Evolutionary conservation across 2,113 vertebrate genomes (phyloP).

Genomic region (Phylloscopus whistleri): DNA sequence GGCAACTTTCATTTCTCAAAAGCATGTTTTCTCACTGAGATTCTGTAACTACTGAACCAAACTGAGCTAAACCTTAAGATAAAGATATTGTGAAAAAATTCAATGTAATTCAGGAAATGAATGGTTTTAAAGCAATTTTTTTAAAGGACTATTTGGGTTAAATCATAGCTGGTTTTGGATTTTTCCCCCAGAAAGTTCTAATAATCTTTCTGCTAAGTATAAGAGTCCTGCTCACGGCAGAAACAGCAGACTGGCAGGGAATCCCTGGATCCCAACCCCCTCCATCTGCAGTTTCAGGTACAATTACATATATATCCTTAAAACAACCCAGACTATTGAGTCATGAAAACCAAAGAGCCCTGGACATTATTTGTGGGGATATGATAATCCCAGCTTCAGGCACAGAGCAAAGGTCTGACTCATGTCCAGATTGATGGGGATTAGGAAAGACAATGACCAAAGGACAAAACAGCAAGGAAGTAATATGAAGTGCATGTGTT

Average conservation of each 20-base stretch:
- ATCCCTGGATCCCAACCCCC: not conserved
- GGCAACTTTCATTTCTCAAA: not conserved
- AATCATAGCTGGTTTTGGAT: not conserved
- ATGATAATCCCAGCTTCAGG: not conserved
- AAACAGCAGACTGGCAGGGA: not conserved
- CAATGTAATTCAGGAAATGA: not conserved
- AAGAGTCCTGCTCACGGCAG: not conserved
- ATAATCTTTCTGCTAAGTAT: not conserved
- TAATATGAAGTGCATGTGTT: not conserved
- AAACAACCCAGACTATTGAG: not conserved
- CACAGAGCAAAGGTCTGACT: not conserved
- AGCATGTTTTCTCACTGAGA: not conserved
- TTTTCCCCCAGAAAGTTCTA: not conserved
- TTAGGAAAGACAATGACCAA: not conserved
- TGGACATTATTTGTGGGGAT: not conserved
- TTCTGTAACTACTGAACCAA: not conserved
- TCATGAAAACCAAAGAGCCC: not conserved
- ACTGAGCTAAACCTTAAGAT: not conserved
- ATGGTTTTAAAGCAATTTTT: not conserved
- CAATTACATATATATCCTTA: not conserved
- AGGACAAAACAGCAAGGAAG: not conserved
- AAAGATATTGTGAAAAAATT: not conserved
- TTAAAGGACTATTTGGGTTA: not conserved
- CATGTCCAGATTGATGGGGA: fast-evolving
- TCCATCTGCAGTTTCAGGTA: not conserved